Percentiles rank a stretch among this genome's conserved stretches.
Evolutionary conservation across 2,888 invertebrate species (phyloP).

Genomic region (Polylopha cassiicola): DNA sequence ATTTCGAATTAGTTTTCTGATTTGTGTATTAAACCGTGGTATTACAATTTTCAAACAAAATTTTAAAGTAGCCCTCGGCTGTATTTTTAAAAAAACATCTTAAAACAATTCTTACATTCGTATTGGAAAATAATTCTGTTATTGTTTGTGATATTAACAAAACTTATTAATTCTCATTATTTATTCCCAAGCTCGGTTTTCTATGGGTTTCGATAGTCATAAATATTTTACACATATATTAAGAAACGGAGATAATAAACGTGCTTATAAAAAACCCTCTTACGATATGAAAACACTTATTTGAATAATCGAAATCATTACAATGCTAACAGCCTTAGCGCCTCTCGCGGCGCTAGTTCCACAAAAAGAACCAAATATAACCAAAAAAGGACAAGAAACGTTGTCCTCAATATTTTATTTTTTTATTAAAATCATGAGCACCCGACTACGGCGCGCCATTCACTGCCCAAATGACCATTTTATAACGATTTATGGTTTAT

Average conservation of each 20-base stretch:
- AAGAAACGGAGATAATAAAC: conserved; percentile 11
- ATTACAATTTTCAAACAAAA: conserved; percentile 12
- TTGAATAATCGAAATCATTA: conserved; percentile 54
- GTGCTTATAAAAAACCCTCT: conserved; percentile 27
- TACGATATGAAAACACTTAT: conserved; percentile 40
- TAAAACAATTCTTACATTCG: too few species aligned
- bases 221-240: conserved; percentile 16
- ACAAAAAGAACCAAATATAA: conserved; percentile 42
- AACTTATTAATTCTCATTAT: too few species aligned
- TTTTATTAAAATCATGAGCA: conserved; percentile 43
- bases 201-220: too few species aligned
- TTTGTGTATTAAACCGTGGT: conserved; percentile 21
- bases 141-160: too few species aligned
- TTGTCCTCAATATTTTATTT: conserved; percentile 43
- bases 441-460: conserved; percentile 48
- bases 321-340: conserved; percentile 67
- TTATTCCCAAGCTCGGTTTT: too few species aligned
- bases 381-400: conserved; percentile 55
- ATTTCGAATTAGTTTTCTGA: conserved; percentile 26
- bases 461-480: conserved; percentile 63
- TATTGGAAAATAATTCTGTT: too few species aligned
- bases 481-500: conserved; percentile 75
- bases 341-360: conserved; percentile 55
- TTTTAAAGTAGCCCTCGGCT: too few species aligned
- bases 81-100: too few species aligned